phyloP scores from a whole-genome alignment of 2,888 invertebrate genomes.

The Acronicta leporina region DNA sequence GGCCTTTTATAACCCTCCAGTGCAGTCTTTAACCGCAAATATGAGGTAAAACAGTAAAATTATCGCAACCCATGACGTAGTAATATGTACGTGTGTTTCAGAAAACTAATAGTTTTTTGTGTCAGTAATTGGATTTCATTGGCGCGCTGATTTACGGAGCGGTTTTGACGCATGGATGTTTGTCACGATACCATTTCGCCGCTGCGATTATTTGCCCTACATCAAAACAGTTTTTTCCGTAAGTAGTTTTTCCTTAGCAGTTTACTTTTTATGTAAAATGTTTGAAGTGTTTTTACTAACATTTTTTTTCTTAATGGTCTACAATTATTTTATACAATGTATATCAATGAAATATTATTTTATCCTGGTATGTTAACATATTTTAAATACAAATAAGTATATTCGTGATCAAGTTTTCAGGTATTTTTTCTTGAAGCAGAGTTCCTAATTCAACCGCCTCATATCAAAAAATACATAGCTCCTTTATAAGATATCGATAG shows the following conservation, averaged over 20 bases:
- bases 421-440: constrained; percentile 32
- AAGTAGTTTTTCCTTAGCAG: constrained; percentile 36
- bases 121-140: constrained; percentile 86
- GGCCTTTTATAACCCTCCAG: no score
- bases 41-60: constrained; percentile 8
- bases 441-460: constrained; percentile 53
- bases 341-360: not conserved
- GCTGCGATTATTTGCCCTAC: constrained; percentile 69
- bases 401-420: not conserved
- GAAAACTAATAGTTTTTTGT: constrained; percentile 81
- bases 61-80: constrained; percentile 26
- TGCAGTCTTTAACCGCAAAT: not conserved
- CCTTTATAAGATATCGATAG: constrained; percentile 59
- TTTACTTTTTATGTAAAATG: constrained; percentile 25
- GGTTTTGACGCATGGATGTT: constrained; percentile 84
- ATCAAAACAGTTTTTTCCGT: constrained; percentile 58
- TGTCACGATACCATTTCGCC: constrained; percentile 87
- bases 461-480: constrained; percentile 65
- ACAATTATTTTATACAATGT: not conserved
- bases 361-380: no score
- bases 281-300: constrained; percentile 1
- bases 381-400: no score
- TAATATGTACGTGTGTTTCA: constrained; percentile 49
- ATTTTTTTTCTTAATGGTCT: not conserved
- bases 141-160: constrained; percentile 79